phyloP scores from a whole-genome alignment of 2,797 vertebrate species.

The Sebastes steindachneri region DNA sequence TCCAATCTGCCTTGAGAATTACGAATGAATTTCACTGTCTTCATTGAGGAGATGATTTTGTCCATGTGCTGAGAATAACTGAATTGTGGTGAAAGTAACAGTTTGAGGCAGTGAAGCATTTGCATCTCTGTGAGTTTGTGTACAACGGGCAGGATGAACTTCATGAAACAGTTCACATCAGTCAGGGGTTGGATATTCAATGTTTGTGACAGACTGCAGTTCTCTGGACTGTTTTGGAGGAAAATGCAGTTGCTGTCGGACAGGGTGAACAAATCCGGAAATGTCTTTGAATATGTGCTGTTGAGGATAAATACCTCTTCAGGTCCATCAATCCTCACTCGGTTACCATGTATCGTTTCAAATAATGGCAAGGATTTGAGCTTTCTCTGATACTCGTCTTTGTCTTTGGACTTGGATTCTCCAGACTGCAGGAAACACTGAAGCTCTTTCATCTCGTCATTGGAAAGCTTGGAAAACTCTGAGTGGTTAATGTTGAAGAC shows the following conservation, averaged over 20 bases:
- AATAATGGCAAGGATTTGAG: slow-evolving; percentile 81
- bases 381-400: slow-evolving; percentile 43
- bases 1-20: slow-evolving; percentile 66
- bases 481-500: slow-evolving; percentile 43
- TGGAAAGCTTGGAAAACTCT: slow-evolving; percentile 66
- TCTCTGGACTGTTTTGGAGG: slow-evolving; percentile 50
- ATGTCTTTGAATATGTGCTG: neutral
- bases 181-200: slow-evolving; percentile 54
- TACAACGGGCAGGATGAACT: slow-evolving; percentile 73
- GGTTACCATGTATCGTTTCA: slow-evolving; percentile 65
- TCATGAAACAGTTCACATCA: slow-evolving; percentile 74
- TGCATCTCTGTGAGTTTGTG: slow-evolving; percentile 57
- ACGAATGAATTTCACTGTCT: slow-evolving; percentile 60
- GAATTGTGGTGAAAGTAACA: slow-evolving; percentile 49
- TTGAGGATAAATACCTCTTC: slow-evolving; percentile 61
- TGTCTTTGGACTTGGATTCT: slow-evolving; percentile 33
- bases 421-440: slow-evolving; percentile 66
- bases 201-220: neutral
- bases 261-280: slow-evolving; percentile 63
- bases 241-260: slow-evolving; percentile 53
- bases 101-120: slow-evolving; percentile 60
- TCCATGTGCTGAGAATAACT: accelerated
- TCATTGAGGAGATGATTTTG: slow-evolving; percentile 58
- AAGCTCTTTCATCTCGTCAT: slow-evolving; percentile 48
- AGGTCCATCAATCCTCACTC: slow-evolving; percentile 64